Evolutionary conservation across 92 coral and sea anemone species (phyloP).

Genomic region (Siderastrea radians): DNA sequence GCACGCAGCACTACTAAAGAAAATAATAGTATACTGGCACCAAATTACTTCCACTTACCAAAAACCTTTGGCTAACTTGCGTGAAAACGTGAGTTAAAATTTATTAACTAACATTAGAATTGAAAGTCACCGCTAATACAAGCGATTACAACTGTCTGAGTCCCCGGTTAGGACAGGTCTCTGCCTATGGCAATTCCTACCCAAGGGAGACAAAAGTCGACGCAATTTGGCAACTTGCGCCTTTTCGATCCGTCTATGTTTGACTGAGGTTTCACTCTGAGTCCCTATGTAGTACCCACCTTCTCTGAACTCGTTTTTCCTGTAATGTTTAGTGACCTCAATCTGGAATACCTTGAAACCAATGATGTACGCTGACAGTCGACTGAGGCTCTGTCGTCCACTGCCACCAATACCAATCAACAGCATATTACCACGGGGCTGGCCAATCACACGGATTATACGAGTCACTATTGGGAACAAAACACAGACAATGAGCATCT

Average conservation of each 20-base stretch:
- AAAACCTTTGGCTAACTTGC: too few species aligned
- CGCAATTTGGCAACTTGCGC: too few species aligned
- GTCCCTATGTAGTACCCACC: conserved; percentile 58
- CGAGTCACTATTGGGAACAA: conserved; percentile 79
- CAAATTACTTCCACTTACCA: too few species aligned
- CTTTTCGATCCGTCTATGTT: neutral
- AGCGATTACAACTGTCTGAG: too few species aligned
- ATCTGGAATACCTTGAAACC: conserved; percentile 99
- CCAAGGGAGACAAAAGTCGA: too few species aligned
- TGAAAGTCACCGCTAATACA: too few species aligned
- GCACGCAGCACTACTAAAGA: too few species aligned
- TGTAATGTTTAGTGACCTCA: conserved; percentile 98
- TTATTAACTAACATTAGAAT: too few species aligned
- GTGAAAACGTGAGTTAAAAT: too few species aligned
- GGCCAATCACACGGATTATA: conserved; percentile 97
- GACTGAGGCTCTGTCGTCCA: conserved; percentile 96
- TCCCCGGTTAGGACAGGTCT: too few species aligned
- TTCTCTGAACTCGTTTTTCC: conserved; percentile 94
- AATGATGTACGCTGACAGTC: conserved; percentile 93
- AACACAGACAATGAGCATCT: neutral
- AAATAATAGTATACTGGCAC: too few species aligned
- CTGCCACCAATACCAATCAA: conserved; percentile 99
- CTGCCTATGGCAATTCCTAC: too few species aligned
- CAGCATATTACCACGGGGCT: conserved; percentile 99
- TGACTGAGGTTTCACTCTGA: neutral